Evolutionary conservation across 2,113 vertebrate genomes (phyloP), one percentile per base, ranked within the genome.

Genomic region (Peromyscus californicus): DNA sequence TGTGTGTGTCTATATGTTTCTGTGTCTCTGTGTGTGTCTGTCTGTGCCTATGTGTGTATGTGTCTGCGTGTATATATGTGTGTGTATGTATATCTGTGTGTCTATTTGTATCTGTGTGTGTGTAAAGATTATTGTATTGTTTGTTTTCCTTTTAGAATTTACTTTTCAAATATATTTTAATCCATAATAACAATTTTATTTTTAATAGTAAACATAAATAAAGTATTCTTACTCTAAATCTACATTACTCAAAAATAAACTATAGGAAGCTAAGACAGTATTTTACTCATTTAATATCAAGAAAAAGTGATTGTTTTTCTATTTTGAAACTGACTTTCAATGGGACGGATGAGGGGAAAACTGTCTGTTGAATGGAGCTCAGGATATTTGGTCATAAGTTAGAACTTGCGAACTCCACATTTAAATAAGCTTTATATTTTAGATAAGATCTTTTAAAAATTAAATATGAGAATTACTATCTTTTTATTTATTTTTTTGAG

Each of bases 271-370:
- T 70, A 74, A 2, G 86, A 5, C 33, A 80, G 7, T 75, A 54
- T 78, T 89, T 89, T 91, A 36, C 63, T 93, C 90, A 82, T 70
- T 93, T 95, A 94, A 54, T 96, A 90, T 84, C 74, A 88, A 51
- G n/a, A 87, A 42, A 33, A 70, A 42, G 36, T 59, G 10, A 39
- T 8, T 79, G 57, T 31, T 65, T 85, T 75, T 11, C 69, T 92
- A 69, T 54, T 22, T 90, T 72, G 94, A 95, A 93, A 39, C 5
- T 48, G 86, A 83, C 93, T 78, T 42, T 96, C 57, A 75, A 29
- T 39, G 48, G 93, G 29, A 84, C 57, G 13, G 13, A 89, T 51
- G 13, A 78, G 76, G 93, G 3, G 17, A 54, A 72, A 94, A 70
- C 22, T 78, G 31, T 51, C 86, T 26, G 7, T 5, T 51, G 82